Base-by-base conservation (phyloP, 37 sponge, comb jelly and placozoan genomes). In the Theonella swinhoei region DNA sequence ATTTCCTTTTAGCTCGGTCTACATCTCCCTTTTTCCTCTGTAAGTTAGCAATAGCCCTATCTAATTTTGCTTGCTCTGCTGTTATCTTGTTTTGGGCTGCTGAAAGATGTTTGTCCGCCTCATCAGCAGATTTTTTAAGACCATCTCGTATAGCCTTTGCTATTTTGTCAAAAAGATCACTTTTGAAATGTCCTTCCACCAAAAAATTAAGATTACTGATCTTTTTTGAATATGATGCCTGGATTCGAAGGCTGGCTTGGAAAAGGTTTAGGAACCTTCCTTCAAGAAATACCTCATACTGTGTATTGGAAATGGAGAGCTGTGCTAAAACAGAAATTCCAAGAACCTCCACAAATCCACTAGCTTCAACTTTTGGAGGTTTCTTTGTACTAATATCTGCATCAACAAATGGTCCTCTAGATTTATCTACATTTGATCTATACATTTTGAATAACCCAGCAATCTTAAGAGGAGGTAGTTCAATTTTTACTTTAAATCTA, bases 331-430 rank as follows among this genome's bases (percentile, higher is more conserved):
- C 7, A 5, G 68, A 66, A 19, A 66, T 66, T 8, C n/a, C n/a
- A 7, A 66, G 17, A 9, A 66, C 68, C 8, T n/a, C 28, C 68
- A 66, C 68, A 29, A 66, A 66, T 66, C 68, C 68, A 66, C 68
- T 66, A 5, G 68, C 68, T 47, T 47, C 54, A 7, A 47, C 54
- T 2, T 8, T 70, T 47, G 54, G 54, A 47, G 54, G 7, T 14
- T 47, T 47, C 11, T 14, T 14, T 7, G 54, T 47, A 47, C 7
- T 14, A 7, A 47, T 7, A 7, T 47, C 54, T 24, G 17, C 68
- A 7, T 66, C 7, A 8, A 66, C 20, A 19, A 66, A 66, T 8
- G 68, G 68, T 19, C 68, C 68, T 9, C 7, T n/a, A 5, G 28
- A 22, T 7, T 29, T n/a, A 19, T 66, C 68, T 66, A 8, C 31